These are phyloP conservation scores for Sinosuthora webbiana DNA, from an alignment of 2,113 vertebrate species.

Conservation along the genomic window DNA sequence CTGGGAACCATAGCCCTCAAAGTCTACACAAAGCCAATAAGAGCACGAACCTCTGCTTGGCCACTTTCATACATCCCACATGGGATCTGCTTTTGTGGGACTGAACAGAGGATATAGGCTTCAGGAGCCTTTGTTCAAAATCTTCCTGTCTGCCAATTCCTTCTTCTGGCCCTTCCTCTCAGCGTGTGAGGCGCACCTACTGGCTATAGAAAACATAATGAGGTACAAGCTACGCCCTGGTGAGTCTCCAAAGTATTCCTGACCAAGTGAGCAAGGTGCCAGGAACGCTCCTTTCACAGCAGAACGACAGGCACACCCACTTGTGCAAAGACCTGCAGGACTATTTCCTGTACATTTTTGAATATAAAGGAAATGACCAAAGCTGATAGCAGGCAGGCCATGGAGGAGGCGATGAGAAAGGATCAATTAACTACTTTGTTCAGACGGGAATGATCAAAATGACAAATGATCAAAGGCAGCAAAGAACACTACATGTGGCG, in stretches of 20 bases:
- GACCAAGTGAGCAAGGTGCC: neutral
- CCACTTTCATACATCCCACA: neutral
- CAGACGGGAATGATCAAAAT: conserved; percentile 38
- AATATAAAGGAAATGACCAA: neutral
- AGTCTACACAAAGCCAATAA: neutral
- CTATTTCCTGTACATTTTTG: neutral
- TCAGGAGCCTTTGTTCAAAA: neutral
- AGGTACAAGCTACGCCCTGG: neutral
- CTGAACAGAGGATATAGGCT: neutral
- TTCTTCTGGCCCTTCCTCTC: neutral
- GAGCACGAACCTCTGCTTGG: neutral
- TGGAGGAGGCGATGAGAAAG: conserved; percentile 10
- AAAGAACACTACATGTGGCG: neutral
- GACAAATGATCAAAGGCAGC: conserved; percentile 49
- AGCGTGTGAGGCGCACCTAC: neutral
- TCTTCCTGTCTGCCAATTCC: neutral
- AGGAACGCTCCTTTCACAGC: neutral
- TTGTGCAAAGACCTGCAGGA: neutral
- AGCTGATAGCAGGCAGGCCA: neutral
- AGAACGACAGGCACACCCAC: neutral
- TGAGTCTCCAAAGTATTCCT: neutral
- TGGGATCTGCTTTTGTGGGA: neutral
- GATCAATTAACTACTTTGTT: conserved; percentile 54
- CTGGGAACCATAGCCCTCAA: neutral
- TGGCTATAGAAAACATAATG: neutral